A percentile compares a stretch with the other conserved stretches of the same genome.
Evolutionary conservation across 37 sponge, comb jelly and placozoan genomes (phyloP).

Genomic region (Petrosia ficiformis): DNA sequence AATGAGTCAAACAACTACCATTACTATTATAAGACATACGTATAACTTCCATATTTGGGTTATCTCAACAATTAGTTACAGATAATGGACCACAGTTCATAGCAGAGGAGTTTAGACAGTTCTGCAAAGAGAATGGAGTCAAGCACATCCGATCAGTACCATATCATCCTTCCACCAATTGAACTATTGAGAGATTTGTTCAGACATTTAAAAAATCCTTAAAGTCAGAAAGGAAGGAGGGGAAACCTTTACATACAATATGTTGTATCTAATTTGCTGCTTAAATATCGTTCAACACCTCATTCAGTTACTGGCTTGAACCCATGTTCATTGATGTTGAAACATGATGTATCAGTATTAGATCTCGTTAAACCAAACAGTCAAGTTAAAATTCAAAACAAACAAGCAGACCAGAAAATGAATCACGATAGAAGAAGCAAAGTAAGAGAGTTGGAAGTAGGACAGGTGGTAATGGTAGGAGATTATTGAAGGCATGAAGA

Average conservation of each 20-base stretch:
- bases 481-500: background rate
- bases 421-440: no score
- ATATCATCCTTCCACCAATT: no score
- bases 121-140: conserved; percentile 18
- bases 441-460: background rate
- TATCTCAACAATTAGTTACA: conserved; percentile 25
- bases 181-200: background rate
- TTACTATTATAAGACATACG: background rate
- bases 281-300: background rate
- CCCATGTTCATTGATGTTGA: background rate
- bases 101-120: conserved; percentile 7
- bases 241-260: background rate
- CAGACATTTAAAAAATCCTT: no score
- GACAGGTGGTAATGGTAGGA: conserved; percentile 5
- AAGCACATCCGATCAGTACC: conserved; percentile 10
- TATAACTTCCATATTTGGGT: background rate
- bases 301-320: background rate
- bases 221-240: background rate
- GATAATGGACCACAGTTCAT: conserved; percentile 45
- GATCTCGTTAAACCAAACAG: conserved; percentile 1
- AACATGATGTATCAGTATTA: background rate
- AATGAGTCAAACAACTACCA: no score
- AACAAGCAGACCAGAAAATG: background rate
- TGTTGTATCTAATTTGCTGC: background rate
- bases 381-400: background rate